These are phyloP conservation scores for Acanthurus tractus DNA, from an alignment of 2,797 vertebrate genomes.

Conservation along the genomic window DNA sequence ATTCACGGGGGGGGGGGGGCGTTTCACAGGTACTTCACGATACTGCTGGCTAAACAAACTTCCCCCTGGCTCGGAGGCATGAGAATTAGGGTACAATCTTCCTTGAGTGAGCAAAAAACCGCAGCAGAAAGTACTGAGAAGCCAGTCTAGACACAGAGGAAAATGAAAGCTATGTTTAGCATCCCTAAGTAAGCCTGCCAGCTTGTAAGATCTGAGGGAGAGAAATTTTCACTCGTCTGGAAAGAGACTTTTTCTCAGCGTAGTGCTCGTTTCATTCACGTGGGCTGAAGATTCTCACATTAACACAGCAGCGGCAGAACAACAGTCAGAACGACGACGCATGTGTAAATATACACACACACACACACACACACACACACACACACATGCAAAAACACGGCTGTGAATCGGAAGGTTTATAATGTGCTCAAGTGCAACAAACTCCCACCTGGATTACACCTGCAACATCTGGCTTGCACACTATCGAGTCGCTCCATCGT, in stretches of 20 bases:
- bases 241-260: constrained; percentile 47
- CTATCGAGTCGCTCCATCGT: constrained; percentile 17
- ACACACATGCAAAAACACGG: neutral
- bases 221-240: constrained; percentile 59
- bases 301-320: neutral
- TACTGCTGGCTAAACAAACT: constrained; percentile 65
- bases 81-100: constrained; percentile 69
- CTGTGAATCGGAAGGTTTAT: neutral
- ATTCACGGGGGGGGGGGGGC: neutral
- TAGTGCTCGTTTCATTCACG: constrained; percentile 21
- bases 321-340: neutral
- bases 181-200: constrained; percentile 67
- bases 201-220: constrained; percentile 72
- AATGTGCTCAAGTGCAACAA: neutral
- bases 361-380: too few relatives aligned
- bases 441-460: constrained; percentile 66
- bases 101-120: constrained; percentile 63
- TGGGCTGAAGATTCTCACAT: neutral
- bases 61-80: constrained; percentile 58
- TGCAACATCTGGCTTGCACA: constrained; percentile 43
- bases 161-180: constrained; percentile 82
- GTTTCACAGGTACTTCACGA: constrained; percentile 58
- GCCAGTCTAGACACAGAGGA: constrained; percentile 80
- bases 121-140: constrained; percentile 67
- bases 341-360: neutral